Evolutionary conservation across 2,113 vertebrate species (phyloP), one percentile per base, ranked within the genome.

Genomic region (Epinephelus fuscoguttatus): DNA sequence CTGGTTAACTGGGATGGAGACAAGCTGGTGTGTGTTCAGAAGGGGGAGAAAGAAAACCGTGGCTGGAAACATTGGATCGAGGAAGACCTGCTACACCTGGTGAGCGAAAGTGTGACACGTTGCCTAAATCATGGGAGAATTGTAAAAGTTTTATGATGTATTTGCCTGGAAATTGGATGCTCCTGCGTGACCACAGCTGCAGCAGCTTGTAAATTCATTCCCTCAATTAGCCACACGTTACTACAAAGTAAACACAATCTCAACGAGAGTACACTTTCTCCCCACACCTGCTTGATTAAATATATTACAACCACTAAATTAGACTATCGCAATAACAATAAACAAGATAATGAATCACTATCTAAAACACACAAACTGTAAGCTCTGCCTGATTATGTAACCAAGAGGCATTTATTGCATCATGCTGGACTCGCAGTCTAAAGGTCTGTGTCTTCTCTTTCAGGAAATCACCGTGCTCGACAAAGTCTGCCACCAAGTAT

Each of bases 41-140:
- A 97, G 59, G 98, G 98, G 0, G 98, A 99, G 80, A 99, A 99
- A 87, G 93, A 95, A 10, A 99, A 99, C 67, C 96, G 98, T 0
- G 97, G 98, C 79, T 99, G 98, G 98, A 98, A 83, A 81, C 97
- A 98, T 0, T 99, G 98, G 98, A 95, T 99, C 4, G 97, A 99
- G 82, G 98, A 96, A 71, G 97, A 97, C 82, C 64, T 96, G 77
- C 93, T 99, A 27, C 91, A 98, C 80, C 81, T 97, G 96, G 98
- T 99, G 95, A 97, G 96, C 78, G 5, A 70, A 4, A 33, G 61
- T 1, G 11, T 1, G 6, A 14, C 23, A 40, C 2, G 3, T 3
- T 45, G 27, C 4, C 1, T 61, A 21, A 61, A 13, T 17, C 53
- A 5, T 11, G 3, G n/a, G 8, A 37, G 33, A 7, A 30, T 5